Base-by-base conservation (phyloP, 2,888 invertebrate species). In the Atherix ibis region DNA sequence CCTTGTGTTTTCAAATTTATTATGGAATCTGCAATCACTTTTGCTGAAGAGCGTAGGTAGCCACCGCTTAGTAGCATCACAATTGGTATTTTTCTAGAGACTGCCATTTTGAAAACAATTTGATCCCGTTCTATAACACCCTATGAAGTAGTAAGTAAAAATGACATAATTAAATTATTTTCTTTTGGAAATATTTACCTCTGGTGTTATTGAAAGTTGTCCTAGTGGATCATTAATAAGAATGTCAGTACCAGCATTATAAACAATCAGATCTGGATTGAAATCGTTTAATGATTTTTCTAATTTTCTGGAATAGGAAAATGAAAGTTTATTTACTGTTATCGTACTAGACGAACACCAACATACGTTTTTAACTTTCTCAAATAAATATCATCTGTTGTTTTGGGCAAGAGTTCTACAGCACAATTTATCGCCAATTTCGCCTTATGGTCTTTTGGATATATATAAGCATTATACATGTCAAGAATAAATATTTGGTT, bases 161-260 rank as follows among this genome's bases (percentile, higher is more conserved):
- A 19, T 24, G 14, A 27, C 22, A 14, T 24, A 8, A 13, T 15
- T 5, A 8, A 28, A 14, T 14, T 4, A 10, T 16, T 13, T 31
- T 15, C 14, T 9, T 18, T n/a, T 6, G 17, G 30, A 2, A 4
- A 39, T 22, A 51, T 58, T 55, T 56, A 79, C 81, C 58, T 72
- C 59, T 43, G 76, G 66, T 32, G 78, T 70, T 33, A 91, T 69
- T 4, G 69, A 63, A 48, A 89, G 61, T 31, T 67, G 61, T 0
- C 89, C 89, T 5, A 89, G 62, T 0, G 78, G 75, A 58, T 91
- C 89, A 0, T 77, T 75, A 38, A 70, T 67, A 24, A 91, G 58
- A 19, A 87, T 66, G 54, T 91, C 89, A 1, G 89, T 89, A 1
- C 89, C 91, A n/a, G 91, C 89, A 59, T 91, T 89, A 59, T 87